phyloP scores from a whole-genome alignment of 1,140 invertebrate species.

The Papilio polyxenes region DNA sequence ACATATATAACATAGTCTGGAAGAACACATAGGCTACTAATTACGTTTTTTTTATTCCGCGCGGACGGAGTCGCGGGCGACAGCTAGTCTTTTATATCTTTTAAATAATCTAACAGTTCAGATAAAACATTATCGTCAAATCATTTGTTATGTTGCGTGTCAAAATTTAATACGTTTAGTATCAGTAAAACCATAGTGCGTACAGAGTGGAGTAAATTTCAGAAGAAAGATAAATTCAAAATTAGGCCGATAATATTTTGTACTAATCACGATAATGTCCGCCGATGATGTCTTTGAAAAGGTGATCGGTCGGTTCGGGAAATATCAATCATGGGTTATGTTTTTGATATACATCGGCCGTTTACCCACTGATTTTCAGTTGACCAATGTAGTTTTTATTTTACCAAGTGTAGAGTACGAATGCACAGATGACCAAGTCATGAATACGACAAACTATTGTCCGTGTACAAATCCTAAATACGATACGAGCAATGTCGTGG shows the following conservation, averaged over 20 bases:
- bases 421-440: constrained; percentile 75
- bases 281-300: constrained; percentile 53
- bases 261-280: not conserved
- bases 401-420: constrained; percentile 83
- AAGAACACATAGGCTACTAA: too few relatives aligned
- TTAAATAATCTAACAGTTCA: not conserved
- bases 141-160: not conserved
- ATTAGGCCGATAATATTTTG: not conserved
- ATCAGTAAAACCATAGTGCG: not conserved
- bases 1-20: too few relatives aligned
- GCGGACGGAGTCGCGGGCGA: too few relatives aligned
- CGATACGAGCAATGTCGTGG: constrained; percentile 71
- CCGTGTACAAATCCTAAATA: constrained; percentile 72
- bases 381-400: constrained; percentile 84
- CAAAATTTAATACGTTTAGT: not conserved
- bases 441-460: constrained; percentile 69
- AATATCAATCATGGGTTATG: constrained; percentile 79
- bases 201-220: not conserved
- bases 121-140: not conserved
- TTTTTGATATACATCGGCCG: constrained; percentile 83
- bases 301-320: constrained; percentile 62
- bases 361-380: constrained; percentile 85
- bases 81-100: constrained; percentile 8
- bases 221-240: not conserved
- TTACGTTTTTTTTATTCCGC: too few relatives aligned